Evolutionary conservation across 1,140 invertebrate species (phyloP).

Genomic region (Lordiphosa collinella): DNA sequence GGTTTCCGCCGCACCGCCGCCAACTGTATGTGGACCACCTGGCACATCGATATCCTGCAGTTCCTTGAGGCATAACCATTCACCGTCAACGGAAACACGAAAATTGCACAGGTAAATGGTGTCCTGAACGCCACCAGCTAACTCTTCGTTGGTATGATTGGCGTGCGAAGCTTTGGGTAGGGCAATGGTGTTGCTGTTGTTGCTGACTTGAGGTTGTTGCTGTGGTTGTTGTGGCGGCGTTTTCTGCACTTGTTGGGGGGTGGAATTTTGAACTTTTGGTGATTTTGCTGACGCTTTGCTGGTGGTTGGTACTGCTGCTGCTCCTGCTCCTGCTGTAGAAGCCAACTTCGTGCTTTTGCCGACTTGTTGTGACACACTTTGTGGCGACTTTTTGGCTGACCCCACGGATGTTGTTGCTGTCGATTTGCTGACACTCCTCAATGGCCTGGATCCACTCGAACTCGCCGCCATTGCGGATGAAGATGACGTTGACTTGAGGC

Average conservation of each 20-base stretch:
- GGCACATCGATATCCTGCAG: constrained; percentile 92
- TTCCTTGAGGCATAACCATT: constrained; percentile 98
- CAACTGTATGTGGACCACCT: constrained; percentile 59
- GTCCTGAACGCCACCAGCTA: constrained; percentile 93
- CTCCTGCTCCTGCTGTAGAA: constrained; percentile 12
- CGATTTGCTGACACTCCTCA: constrained; percentile 37
- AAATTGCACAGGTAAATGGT: constrained; percentile 99
- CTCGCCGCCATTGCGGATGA: constrained; percentile 20
- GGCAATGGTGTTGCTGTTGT: constrained; percentile 54
- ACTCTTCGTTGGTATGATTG: constrained; percentile 81
- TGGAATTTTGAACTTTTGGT: constrained; percentile 52
- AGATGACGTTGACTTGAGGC: constrained; percentile 17
- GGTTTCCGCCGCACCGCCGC: constrained; percentile 28
- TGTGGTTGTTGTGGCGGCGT: constrained; percentile 18
- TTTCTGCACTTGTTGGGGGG: constrained; percentile 36
- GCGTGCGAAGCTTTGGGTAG: constrained; percentile 72
- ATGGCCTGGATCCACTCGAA: constrained; percentile 46
- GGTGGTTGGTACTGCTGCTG: constrained; percentile 23
- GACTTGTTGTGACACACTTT: constrained; percentile 49
- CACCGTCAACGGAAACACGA: constrained; percentile 96
- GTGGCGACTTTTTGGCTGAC: constrained; percentile 34
- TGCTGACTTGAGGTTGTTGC: constrained; percentile 26
- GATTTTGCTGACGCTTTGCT: constrained; percentile 35
- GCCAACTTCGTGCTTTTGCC: constrained; percentile 43
- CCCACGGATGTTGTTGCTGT: constrained; percentile 35